Percentiles rank a stretch among this genome's conserved stretches.
Evolutionary conservation across 1,140 invertebrate species (phyloP).

Genomic region (Olivierus martensii): DNA sequence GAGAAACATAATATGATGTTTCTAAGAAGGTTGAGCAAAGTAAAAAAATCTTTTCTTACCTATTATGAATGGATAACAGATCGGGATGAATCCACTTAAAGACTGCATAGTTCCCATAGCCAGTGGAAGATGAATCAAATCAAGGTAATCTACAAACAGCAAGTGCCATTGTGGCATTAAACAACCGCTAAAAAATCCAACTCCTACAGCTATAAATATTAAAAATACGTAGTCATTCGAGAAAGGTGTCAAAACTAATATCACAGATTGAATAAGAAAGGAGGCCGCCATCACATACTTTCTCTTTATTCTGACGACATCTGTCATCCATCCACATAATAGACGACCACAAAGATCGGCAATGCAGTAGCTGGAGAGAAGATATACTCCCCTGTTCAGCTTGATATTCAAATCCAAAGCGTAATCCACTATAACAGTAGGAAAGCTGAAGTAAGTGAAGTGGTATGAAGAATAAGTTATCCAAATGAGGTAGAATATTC

Average conservation of each 20-base stretch:
- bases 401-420: constrained; percentile 15
- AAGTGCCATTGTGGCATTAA: constrained; percentile 18
- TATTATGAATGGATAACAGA: constrained; percentile 7
- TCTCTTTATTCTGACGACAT: constrained; percentile 11
- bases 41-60: no score
- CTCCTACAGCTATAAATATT: constrained; percentile 2
- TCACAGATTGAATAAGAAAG: constrained; percentile 8
- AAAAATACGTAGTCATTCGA: constrained; percentile 9
- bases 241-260: constrained; percentile 10
- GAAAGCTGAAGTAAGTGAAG: constrained; percentile 15
- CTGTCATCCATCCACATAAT: constrained; percentile 16
- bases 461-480: constrained; percentile 8
- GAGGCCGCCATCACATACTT: constrained; percentile 11
- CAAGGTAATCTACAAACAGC: constrained; percentile 19
- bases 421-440: constrained; percentile 20
- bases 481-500: no score
- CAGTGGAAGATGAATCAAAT: constrained; percentile 10
- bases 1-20: no score
- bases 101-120: constrained; percentile 15
- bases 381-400: constrained; percentile 4
- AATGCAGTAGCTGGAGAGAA: constrained; percentile 15
- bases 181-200: constrained; percentile 10
- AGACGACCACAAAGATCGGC: constrained; percentile 18
- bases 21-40: no score
- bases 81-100: constrained; percentile 7